Base-by-base conservation (phyloP, 1,140 invertebrate species). In the Zaprionus lachaisei region DNA sequence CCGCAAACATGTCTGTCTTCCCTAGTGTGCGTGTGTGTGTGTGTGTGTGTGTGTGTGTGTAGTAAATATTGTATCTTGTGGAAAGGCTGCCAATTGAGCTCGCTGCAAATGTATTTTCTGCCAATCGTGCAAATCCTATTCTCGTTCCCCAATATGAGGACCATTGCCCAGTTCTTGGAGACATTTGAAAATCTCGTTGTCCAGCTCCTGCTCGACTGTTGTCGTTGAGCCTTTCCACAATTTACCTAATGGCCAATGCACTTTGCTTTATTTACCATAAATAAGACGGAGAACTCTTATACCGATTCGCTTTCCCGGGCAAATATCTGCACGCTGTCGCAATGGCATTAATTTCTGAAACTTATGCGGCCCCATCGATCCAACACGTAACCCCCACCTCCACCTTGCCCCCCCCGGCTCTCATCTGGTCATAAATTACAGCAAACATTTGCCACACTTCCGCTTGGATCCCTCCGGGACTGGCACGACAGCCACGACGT, bases 391-490 rank as follows among this genome's bases (percentile, higher is more conserved):
- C 38, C 17, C 14, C 11, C 7, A 34, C 31, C 7, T 26, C 24
- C 24, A 5, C 24, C 24, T 26, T 34, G 1, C 20, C 9, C 6
- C 41, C 2, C 11, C n/a, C 14, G 0, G 2, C 9, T 12, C 34
- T 20, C 34, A 68, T 57, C 11, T 28, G 70, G 79, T 76, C 75
- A 90, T 89, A 89, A 89, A 89, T 89, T 89, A 90, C 81, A 85
- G 87, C 74, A 84, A 76, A 78, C 81, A 89, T 90, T 89, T 81
- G 84, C 84, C 84, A 89, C 85, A 90, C 79, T 89, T 90, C 85
- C 85, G 81, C 61, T 62, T 57, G 68, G 34, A 37, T 28, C 60
- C 54, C 76, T 68, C 38, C 61, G 31, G 65, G 56, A 15, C 54
- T 34, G 55, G 55, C 66, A 54, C 47, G 47, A 5, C 56, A 26